Conservation (phyloP, 2,113 vertebrate genomes). For the Aythya baeri region DNA sequence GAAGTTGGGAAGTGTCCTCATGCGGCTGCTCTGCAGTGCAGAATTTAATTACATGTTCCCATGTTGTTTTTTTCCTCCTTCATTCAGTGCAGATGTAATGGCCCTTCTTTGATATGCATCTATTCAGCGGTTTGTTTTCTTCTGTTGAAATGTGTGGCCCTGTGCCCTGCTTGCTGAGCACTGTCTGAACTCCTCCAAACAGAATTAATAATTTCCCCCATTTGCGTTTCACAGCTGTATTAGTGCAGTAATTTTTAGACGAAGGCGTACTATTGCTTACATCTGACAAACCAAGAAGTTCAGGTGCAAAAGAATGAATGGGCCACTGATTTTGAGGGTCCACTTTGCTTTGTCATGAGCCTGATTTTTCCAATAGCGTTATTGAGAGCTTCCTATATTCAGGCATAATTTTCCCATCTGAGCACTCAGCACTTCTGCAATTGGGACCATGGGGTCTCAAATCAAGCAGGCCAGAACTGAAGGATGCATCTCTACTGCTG, state of each 20-base stretch:
- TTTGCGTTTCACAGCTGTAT: slow-evolving; percentile 62
- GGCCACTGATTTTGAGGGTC: slow-evolving; percentile 63
- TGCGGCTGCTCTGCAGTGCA: background rate
- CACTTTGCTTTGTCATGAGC: slow-evolving; percentile 44
- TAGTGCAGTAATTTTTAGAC: background rate
- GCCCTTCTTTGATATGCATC: slow-evolving; percentile 50
- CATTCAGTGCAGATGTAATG: background rate
- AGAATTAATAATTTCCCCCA: slow-evolving; percentile 28
- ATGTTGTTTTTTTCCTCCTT: background rate
- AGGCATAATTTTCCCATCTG: slow-evolving; percentile 53
- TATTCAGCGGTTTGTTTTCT: slow-evolving; percentile 62
- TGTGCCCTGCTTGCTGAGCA: slow-evolving; percentile 7
- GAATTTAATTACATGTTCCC: background rate
- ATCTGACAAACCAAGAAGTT: slow-evolving; percentile 60
- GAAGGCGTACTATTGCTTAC: slow-evolving; percentile 39
- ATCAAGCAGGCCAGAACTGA: background rate
- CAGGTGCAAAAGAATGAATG: slow-evolving; percentile 69
- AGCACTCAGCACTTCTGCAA: slow-evolving; percentile 16
- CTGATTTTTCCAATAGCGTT: slow-evolving; percentile 37
- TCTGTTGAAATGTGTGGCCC: slow-evolving; percentile 45
- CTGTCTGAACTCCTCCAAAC: slow-evolving; percentile 42
- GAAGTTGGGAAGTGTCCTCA: background rate
- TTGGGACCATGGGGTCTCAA: background rate
- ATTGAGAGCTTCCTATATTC: slow-evolving; percentile 52
- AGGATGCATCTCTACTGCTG: background rate